These are phyloP conservation scores for Odontamblyopus lacepedii DNA, from an alignment of 2,797 vertebrate species.

Conservation along the genomic window DNA sequence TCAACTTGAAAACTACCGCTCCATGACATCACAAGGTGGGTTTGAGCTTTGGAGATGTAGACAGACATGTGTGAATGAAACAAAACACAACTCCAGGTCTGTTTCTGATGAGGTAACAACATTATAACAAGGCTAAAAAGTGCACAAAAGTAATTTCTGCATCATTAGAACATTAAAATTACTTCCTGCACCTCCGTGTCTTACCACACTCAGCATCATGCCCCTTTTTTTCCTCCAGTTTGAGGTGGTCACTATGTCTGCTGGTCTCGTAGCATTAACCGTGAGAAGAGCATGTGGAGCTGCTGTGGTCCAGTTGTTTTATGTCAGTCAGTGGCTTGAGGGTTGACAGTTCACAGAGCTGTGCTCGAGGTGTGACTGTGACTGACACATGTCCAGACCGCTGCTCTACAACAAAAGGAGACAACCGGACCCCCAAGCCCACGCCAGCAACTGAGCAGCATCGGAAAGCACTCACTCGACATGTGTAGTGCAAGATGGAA, in stretches of 20 bases:
- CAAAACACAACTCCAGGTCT: too few relatives aligned
- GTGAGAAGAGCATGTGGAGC: background rate
- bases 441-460: conserved; percentile 6
- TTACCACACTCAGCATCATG: too few relatives aligned
- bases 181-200: too few relatives aligned
- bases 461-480: background rate
- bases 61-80: too few relatives aligned
- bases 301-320: conserved; percentile 17
- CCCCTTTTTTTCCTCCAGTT: too few relatives aligned
- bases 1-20: too few relatives aligned
- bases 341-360: conserved; percentile 23
- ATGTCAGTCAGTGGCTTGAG: conserved; percentile 33
- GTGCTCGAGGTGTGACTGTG: conserved; percentile 25
- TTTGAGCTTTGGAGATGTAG: too few relatives aligned
- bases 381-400: conserved; percentile 37
- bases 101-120: too few relatives aligned
- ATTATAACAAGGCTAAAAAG: too few relatives aligned
- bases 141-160: too few relatives aligned
- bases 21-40: too few relatives aligned
- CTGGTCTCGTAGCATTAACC: background rate
- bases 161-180: too few relatives aligned
- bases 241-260: background rate
- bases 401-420: conserved; percentile 12
- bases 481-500: background rate
- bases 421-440: conserved; percentile 10